A percentile compares a stretch with the other conserved stretches of the same genome.
phyloP scores from a whole-genome alignment of 2,797 vertebrate species.

The Syngnathus acus region DNA sequence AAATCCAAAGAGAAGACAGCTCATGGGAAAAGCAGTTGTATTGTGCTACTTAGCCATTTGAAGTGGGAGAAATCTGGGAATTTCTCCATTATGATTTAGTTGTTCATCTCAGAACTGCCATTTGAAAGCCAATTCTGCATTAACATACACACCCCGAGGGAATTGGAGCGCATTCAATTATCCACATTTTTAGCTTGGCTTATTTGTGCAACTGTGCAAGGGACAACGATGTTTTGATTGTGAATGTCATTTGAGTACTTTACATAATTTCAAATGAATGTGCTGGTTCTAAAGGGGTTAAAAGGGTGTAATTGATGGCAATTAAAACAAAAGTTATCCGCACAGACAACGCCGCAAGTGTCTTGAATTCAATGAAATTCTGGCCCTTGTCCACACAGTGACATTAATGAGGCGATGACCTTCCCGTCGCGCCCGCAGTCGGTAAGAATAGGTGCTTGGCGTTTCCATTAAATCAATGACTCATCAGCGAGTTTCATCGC shows the following conservation, averaged over 20 bases:
- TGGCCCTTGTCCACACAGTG: constrained; percentile 38
- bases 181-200: constrained; percentile 1
- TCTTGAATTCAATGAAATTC: constrained; percentile 36
- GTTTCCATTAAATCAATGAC: constrained; percentile 55
- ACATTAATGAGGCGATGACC: constrained; percentile 57
- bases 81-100: constrained; percentile 33
- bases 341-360: constrained; percentile 27
- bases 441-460: constrained; percentile 52
- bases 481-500: constrained; percentile 44
- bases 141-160: constrained; percentile 15
- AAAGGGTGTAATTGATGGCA: constrained; percentile 23
- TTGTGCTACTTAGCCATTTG: not conserved
- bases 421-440: constrained; percentile 35
- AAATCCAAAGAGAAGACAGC: not conserved
- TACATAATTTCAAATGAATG: constrained; percentile 5
- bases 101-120: constrained; percentile 30
- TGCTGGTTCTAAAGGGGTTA: constrained; percentile 1
- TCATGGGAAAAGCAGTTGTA: not conserved
- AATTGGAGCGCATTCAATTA: constrained; percentile 17
- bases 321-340: constrained; percentile 26
- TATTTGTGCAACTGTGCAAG: not conserved
- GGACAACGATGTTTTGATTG: not conserved
- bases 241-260: constrained; percentile 4
- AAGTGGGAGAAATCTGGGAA: constrained; percentile 28
- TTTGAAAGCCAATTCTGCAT: constrained; percentile 19